Evolutionary conservation across 2,797 vertebrate genomes (phyloP).

Genomic region (Fistularia commersonii): DNA sequence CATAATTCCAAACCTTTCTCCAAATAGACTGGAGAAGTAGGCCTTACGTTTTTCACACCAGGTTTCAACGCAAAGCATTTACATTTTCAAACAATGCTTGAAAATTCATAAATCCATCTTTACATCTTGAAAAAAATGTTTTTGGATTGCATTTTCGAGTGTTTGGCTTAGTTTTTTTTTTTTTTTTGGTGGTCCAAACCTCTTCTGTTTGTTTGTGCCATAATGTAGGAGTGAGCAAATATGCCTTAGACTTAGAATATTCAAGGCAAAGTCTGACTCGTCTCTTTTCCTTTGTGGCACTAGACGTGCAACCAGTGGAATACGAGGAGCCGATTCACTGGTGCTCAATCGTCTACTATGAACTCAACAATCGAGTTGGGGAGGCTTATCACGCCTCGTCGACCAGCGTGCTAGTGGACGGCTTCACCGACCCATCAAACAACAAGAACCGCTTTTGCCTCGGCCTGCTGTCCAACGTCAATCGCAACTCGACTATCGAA

Average conservation of each 20-base stretch:
- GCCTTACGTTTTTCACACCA: too few species aligned
- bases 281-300: slow-evolving; percentile 3
- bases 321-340: slow-evolving; percentile 95
- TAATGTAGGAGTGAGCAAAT: too few species aligned
- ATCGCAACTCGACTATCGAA: slow-evolving; percentile 96
- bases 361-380: slow-evolving; percentile 93
- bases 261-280: not conserved
- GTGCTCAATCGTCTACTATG: slow-evolving; percentile 98
- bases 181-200: not conserved
- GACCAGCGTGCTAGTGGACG: slow-evolving; percentile 92
- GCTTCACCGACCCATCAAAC: slow-evolving; percentile 96
- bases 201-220: not conserved
- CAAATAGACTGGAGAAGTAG: too few species aligned
- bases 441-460: slow-evolving; percentile 98
- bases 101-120: too few species aligned
- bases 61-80: too few species aligned
- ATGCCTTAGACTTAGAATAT: too few species aligned
- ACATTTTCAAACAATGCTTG: too few species aligned
- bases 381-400: slow-evolving; percentile 95
- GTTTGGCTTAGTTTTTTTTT: too few species aligned
- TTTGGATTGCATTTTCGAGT: too few species aligned
- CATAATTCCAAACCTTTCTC: too few species aligned
- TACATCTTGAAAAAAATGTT: too few species aligned
- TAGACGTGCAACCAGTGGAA: slow-evolving; percentile 95
- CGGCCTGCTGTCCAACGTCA: slow-evolving; percentile 93